Conservation (phyloP, 2,113 vertebrate genomes). For the Corvus hawaiiensis region DNA sequence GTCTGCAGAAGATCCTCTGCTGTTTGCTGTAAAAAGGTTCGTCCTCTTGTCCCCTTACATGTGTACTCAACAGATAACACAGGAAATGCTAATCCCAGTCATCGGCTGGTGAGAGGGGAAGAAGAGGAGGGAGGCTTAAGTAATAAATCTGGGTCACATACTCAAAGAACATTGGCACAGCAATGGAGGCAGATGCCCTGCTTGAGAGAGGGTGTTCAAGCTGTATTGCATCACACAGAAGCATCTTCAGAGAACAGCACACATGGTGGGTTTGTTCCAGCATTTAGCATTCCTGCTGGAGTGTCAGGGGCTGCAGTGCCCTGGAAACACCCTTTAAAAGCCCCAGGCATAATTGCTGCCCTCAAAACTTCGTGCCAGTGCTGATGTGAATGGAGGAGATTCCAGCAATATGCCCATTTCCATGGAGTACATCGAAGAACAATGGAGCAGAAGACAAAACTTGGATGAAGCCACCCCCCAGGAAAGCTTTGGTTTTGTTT, state of each 20-base stretch:
- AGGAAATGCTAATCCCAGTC: not conserved
- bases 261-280: not conserved
- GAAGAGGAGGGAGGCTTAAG: not conserved
- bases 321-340: not conserved
- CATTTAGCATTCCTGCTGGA: not conserved
- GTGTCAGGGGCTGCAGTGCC: not conserved
- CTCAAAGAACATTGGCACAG: not conserved
- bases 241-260: not conserved
- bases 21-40: not conserved
- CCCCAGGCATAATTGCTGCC: not conserved
- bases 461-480: not conserved
- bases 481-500: not conserved
- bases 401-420: not conserved
- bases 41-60: not conserved
- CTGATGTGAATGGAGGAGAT: not conserved
- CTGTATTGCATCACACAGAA: not conserved
- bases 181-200: fast-evolving
- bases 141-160: not conserved
- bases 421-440: not conserved
- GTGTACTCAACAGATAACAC: not conserved
- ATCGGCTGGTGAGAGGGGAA: not conserved
- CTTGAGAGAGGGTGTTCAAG: not conserved
- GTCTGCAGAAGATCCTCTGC: not conserved
- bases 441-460: not conserved
- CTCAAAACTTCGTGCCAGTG: fast-evolving